Conservation (phyloP, 1,140 invertebrate genomes). For the Drosophila takahashii region DNA sequence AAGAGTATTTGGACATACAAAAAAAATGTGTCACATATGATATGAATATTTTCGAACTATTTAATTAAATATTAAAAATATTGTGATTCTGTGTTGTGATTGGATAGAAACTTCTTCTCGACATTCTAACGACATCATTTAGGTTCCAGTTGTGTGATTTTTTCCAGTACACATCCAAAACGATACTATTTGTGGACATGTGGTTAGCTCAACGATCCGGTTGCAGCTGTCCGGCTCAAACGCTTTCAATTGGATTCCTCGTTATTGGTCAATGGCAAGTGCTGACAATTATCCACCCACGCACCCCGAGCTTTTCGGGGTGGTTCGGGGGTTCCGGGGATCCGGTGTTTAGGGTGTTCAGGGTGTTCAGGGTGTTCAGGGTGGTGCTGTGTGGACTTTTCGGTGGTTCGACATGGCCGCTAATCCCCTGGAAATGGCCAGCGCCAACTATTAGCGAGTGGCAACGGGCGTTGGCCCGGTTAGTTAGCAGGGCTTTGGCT, state of each 20-base stretch:
- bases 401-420: slow-evolving; percentile 36
- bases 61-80: too few species aligned
- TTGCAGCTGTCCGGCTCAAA: slow-evolving; percentile 28
- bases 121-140: background rate
- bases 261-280: slow-evolving; percentile 55
- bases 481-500: slow-evolving; percentile 50
- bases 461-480: slow-evolving; percentile 17
- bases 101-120: too few species aligned
- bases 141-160: background rate
- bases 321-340: background rate
- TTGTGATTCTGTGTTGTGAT: too few species aligned
- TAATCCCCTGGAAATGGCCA: slow-evolving; percentile 67
- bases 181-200: slow-evolving; percentile 37
- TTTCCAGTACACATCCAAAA: slow-evolving; percentile 1
- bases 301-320: background rate
- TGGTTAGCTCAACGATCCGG: slow-evolving; percentile 17
- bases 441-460: slow-evolving; percentile 63
- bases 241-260: slow-evolving; percentile 60
- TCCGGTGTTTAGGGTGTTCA: too few species aligned
- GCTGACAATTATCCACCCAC: slow-evolving; percentile 52
- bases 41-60: too few species aligned
- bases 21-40: too few species aligned
- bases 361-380: background rate
- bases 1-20: too few species aligned
- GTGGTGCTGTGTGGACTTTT: slow-evolving; percentile 1